Evolutionary conservation across 2,888 invertebrate genomes (phyloP), one percentile per base, ranked within the genome.

Genomic region (Phymatocera aterrima): DNA sequence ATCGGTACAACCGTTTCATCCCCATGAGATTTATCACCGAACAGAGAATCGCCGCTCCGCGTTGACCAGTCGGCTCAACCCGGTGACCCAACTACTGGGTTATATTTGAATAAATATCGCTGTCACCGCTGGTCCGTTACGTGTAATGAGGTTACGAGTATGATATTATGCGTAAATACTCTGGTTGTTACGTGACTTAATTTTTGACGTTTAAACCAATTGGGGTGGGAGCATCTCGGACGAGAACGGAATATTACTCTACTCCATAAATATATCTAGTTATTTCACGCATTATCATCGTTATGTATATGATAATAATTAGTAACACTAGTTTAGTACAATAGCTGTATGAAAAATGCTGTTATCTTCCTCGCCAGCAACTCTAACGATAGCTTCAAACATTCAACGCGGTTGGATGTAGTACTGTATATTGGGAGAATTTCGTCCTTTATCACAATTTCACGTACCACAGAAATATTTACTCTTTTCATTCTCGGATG

Each of bases 101-200:
- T n/a, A 54, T 51, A 51, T 72, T 72, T 8, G 51, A 51, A 51
- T 72, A 46, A 34, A 31, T 72, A 48, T 18, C 51, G n/a, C 43
- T 18, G 68, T 68, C 46, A 64, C 37, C 64, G 64, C 21, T 31
- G 34, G 15, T n/a, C 61, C 21, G 37, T 18, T 46, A 21, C 28
- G 8, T 40, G 21, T 64, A 68, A 68, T 28, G 46, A 68, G 24
- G 68, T 43, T 43, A 68, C 68, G 6, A 68, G 40, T 15, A n/a
- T 46, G 34, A 68, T 43, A 68, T 68, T 68, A 68, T 46, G 68
- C 46, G 34, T 43, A n/a, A 46, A 68, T 57, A 57, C 57, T 57
- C 57, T 28, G 28, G 24, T 57, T 57, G 57, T 37, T 64, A 64
- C 61, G 64, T 64, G 34, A 28, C 46, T 43, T 43, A 43, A 34